Conservation (phyloP, 1,140 invertebrate genomes). For the Leptopilina boulardi region DNA sequence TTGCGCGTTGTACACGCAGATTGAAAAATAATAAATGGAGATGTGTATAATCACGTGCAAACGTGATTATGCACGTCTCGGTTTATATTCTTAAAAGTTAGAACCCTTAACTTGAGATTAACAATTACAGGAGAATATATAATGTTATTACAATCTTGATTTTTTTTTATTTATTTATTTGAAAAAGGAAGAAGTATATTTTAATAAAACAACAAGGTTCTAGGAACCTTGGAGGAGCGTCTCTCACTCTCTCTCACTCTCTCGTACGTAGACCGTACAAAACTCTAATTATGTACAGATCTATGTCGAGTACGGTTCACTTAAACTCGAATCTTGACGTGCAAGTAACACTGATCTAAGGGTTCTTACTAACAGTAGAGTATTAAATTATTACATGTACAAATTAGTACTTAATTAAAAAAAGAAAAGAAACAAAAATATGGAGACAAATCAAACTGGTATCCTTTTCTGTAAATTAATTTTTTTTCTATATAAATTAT, state of each 20-base stretch:
- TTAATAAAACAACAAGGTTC: conserved; percentile 26
- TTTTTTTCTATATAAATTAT: conserved; percentile 29
- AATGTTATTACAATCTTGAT: conserved; percentile 53
- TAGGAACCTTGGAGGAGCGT: neutral
- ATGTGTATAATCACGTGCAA: conserved; percentile 44
- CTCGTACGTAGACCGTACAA: conserved; percentile 33
- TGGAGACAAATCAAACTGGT: conserved; percentile 36
- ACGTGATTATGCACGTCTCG: conserved; percentile 44
- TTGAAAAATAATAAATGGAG: conserved; percentile 37
- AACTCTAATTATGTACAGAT: conserved; percentile 32
- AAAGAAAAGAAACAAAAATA: conserved; percentile 50
- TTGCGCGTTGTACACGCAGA: conserved; percentile 29
- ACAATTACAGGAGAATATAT: conserved; percentile 57
- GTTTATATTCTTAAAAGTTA: conserved; percentile 52
- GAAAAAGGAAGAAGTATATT: conserved; percentile 56
- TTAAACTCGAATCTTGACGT: conserved; percentile 22
- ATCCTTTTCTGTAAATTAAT: conserved; percentile 34
- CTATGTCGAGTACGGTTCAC: conserved; percentile 14
- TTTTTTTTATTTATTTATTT: conserved; percentile 35
- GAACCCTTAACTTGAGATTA: conserved; percentile 58
- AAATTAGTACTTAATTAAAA: conserved; percentile 55
- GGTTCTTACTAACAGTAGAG: conserved; percentile 59
- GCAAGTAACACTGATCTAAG: conserved; percentile 55
- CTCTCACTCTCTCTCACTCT: conserved; percentile 26
- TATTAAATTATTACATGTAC: conserved; percentile 67